A percentile compares a stretch with the other conserved stretches of the same genome.
These are phyloP conservation scores for Tinea pellionella DNA, from an alignment of 2,888 invertebrate species.

Conservation along the genomic window DNA sequence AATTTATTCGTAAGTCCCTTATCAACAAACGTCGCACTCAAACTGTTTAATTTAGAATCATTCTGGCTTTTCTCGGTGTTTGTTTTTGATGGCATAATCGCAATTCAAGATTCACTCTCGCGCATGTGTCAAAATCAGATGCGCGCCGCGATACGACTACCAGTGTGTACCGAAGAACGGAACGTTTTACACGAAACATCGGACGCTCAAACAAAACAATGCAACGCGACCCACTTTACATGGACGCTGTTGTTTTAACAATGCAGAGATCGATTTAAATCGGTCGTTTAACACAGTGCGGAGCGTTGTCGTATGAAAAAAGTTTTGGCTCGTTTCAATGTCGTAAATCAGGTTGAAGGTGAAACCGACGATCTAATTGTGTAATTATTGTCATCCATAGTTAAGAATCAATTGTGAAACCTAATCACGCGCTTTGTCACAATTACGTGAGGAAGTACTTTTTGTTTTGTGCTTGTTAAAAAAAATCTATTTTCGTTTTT, in stretches of 20 bases:
- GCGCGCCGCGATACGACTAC: slow-evolving; percentile 42
- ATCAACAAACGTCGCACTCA: slow-evolving; percentile 46
- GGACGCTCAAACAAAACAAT: slow-evolving; percentile 39
- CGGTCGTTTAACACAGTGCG: not conserved
- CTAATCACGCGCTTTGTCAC: not conserved
- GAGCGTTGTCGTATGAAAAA: slow-evolving; percentile 21
- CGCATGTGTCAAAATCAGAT: slow-evolving; percentile 48
- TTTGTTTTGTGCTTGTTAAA: not conserved
- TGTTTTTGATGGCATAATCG: slow-evolving; percentile 54
- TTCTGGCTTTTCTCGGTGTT: slow-evolving; percentile 49
- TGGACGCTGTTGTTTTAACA: slow-evolving; percentile 25
- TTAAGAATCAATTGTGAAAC: not conserved
- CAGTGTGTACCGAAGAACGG: slow-evolving; percentile 32
- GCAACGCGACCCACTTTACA: slow-evolving; percentile 33
- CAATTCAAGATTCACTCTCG: slow-evolving; percentile 25
- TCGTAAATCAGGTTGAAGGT: slow-evolving; percentile 31
- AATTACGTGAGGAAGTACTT: slow-evolving; percentile 1
- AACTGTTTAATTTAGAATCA: slow-evolving; percentile 51
- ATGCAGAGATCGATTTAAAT: not conserved
- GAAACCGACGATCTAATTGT: slow-evolving; percentile 24
- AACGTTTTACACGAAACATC: slow-evolving; percentile 39
- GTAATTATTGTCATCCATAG: slow-evolving; percentile 14
- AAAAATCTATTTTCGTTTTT: not conserved
- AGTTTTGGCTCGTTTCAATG: slow-evolving; percentile 29
- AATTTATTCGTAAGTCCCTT: slow-evolving; percentile 51